A percentile compares a stretch with the other conserved stretches of the same genome.
These are phyloP conservation scores for Hyperoodon ampullatus DNA, from an alignment of 2,113 vertebrate species.

Conservation along the genomic window DNA sequence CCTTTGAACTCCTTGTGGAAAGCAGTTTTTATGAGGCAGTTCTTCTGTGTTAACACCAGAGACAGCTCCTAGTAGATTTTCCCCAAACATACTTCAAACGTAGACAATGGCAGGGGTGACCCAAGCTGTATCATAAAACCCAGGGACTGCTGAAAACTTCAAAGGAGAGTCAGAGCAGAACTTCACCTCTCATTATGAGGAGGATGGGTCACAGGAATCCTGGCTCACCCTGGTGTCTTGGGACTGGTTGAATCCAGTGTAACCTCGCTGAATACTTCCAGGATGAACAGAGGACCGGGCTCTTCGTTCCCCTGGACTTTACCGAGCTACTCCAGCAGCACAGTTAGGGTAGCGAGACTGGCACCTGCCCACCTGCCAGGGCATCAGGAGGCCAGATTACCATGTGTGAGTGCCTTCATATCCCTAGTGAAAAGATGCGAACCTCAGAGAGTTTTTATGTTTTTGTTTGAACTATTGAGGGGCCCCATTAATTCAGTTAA, in stretches of 20 bases:
- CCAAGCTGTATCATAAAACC: conserved; percentile 63
- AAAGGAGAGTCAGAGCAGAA: conserved; percentile 45
- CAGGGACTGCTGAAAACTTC: conserved; percentile 58
- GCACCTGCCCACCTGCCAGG: not conserved
- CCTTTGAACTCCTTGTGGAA: conserved; percentile 73
- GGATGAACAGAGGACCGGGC: not conserved
- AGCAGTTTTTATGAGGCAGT: conserved; percentile 71
- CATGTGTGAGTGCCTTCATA: rapidly evolving
- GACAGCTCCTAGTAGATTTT: conserved; percentile 54
- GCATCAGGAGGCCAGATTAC: not conserved
- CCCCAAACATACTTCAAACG: conserved; percentile 74
- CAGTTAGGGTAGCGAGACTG: not conserved
- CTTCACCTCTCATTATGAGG: conserved; percentile 10
- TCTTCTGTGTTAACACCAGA: conserved; percentile 70
- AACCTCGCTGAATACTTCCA: not conserved
- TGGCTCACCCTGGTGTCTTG: not conserved
- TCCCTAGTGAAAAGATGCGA: not conserved
- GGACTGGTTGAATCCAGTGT: not conserved
- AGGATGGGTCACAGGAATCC: not conserved
- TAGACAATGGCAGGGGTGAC: conserved; percentile 56
- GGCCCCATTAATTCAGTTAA: not conserved
- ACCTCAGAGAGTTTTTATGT: not conserved
- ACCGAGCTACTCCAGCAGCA: not conserved
- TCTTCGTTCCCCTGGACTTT: rapidly evolving
- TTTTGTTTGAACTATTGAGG: not conserved